Percentiles rank a stretch among this genome's conserved stretches.
phyloP scores from a whole-genome alignment of 2,113 vertebrate genomes.

The Pitta sordida region DNA sequence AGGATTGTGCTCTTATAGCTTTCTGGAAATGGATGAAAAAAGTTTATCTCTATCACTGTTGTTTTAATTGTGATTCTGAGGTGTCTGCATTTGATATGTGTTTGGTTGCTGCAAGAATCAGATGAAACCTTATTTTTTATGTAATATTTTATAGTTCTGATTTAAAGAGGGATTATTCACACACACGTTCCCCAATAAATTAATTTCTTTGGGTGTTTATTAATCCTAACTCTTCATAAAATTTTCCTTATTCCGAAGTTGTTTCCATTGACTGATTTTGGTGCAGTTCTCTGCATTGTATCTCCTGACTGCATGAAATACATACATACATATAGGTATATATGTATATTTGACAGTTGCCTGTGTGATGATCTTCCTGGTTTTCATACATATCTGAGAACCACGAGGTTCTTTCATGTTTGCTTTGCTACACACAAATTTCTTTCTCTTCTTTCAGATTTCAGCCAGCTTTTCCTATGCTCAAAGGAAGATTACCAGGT shows the following conservation, averaged over 20 bases:
- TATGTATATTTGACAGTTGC: neutral
- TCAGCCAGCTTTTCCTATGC: neutral
- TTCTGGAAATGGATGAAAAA: neutral
- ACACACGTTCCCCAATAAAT: neutral
- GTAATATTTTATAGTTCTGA: neutral
- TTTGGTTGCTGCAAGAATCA: neutral
- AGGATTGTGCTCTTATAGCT: neutral
- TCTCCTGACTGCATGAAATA: neutral
- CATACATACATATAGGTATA: neutral
- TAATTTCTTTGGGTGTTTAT: fast-evolving
- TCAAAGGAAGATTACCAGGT: neutral
- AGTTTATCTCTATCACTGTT: neutral
- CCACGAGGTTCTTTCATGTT: neutral
- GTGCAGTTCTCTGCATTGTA: neutral
- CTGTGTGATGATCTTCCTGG: neutral
- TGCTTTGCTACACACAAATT: neutral
- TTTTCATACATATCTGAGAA: neutral
- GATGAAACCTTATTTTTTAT: neutral
- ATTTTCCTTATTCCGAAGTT: neutral
- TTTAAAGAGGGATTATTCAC: neutral
- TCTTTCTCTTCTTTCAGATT: neutral
- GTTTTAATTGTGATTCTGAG: neutral
- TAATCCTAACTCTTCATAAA: neutral
- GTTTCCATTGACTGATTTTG: neutral
- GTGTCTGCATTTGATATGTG: neutral